Conservation (phyloP, 2,797 vertebrate species). For the Peromyscus eremicus region DNA sequence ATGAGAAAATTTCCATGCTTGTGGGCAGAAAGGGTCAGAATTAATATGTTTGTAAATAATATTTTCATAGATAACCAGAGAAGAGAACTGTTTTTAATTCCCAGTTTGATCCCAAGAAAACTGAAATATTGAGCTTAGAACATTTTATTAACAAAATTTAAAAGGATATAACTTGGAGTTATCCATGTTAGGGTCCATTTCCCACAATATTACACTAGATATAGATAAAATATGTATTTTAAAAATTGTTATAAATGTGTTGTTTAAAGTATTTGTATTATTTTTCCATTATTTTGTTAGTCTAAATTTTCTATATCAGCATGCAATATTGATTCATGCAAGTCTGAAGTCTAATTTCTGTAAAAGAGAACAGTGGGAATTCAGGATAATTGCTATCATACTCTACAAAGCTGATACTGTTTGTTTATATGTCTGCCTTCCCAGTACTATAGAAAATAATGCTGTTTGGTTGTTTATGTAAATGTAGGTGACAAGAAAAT, state of each 20-base stretch:
- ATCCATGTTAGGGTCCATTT: not conserved
- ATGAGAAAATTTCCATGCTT: not conserved
- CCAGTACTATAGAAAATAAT: not conserved
- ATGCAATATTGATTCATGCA: not conserved
- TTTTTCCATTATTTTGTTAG: not conserved
- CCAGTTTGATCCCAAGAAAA: not conserved
- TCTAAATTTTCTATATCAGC: not conserved
- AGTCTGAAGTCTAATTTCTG: not conserved
- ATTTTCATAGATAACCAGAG: not conserved
- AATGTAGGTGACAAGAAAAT: conserved; percentile 48
- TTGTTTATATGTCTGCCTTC: not conserved
- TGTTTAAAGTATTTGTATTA: not conserved
- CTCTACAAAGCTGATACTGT: not conserved
- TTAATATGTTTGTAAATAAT: not conserved
- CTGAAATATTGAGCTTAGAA: not conserved
- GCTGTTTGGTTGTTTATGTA: conserved; percentile 46
- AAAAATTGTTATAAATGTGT: not conserved
- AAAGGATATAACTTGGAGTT: not conserved
- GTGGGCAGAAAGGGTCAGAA: not conserved
- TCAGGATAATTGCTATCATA: not conserved
- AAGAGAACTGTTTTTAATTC: not conserved
- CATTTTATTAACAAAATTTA: not conserved
- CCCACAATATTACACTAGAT: not conserved
- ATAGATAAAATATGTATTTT: not conserved
- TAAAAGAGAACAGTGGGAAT: not conserved